Conservation (phyloP, 2,888 invertebrate species). For the Sinohyriopsis cumingii region DNA sequence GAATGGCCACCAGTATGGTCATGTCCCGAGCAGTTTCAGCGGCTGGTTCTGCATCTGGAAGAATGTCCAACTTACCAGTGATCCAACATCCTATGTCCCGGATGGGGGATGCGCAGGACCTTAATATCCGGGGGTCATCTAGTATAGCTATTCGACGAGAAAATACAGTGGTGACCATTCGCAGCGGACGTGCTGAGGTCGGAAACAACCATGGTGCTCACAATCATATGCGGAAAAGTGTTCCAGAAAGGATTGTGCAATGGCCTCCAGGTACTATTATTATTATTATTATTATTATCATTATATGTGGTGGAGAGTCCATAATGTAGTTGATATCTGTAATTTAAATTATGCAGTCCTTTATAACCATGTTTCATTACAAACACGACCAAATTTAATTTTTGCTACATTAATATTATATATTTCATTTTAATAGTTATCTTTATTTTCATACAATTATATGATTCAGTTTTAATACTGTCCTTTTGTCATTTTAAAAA, state of each 20-base stretch:
- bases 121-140: slow-evolving; percentile 42
- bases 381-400: no score
- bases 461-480: no score
- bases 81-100: slow-evolving; percentile 49
- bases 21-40: slow-evolving; percentile 24
- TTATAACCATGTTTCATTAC: no score
- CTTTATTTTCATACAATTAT: no score
- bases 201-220: slow-evolving; percentile 12
- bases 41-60: slow-evolving; percentile 24
- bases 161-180: slow-evolving; percentile 11
- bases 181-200: slow-evolving; percentile 21
- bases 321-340: no score
- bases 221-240: slow-evolving; percentile 22
- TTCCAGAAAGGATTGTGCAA: slow-evolving; percentile 43
- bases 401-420: no score
- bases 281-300: no score
- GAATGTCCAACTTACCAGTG: slow-evolving; percentile 42
- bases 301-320: no score
- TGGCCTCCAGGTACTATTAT: slow-evolving; percentile 47
- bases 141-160: slow-evolving; percentile 20
- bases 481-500: no score
- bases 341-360: no score
- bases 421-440: no score
- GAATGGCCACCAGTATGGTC: slow-evolving; percentile 35
- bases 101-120: slow-evolving; percentile 35